Conservation (phyloP, 2,113 vertebrate species). For the Rhinoptilus africanus region DNA sequence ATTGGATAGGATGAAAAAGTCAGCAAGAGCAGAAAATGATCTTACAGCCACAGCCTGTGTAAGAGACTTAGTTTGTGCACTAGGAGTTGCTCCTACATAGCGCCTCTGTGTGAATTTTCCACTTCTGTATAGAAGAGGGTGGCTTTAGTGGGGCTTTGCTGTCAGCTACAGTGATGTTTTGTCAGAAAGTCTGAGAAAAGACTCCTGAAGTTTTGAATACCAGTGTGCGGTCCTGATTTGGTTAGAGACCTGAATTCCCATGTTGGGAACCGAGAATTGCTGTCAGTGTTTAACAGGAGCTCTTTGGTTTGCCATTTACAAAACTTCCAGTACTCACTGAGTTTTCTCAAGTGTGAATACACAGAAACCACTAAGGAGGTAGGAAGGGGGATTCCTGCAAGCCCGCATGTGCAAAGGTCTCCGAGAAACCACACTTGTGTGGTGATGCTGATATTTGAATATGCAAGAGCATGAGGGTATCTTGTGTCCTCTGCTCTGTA, state of each 20-base stretch:
- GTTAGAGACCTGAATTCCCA: background rate
- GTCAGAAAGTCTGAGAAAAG: background rate
- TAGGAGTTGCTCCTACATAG: background rate
- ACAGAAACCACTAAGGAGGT: background rate
- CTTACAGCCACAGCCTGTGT: background rate
- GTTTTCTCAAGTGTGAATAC: background rate
- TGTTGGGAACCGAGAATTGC: background rate
- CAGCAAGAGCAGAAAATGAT: background rate
- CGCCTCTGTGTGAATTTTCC: background rate
- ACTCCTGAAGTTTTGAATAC: background rate
- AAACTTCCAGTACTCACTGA: background rate
- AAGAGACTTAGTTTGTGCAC: background rate
- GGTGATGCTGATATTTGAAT: background rate
- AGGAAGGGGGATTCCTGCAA: background rate
- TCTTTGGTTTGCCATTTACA: background rate
- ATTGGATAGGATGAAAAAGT: background rate
- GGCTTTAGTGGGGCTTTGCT: background rate
- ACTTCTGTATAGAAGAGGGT: background rate
- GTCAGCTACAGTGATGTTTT: background rate
- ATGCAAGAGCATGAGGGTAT: background rate
- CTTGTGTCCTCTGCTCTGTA: background rate
- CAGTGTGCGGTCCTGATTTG: background rate
- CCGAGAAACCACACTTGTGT: background rate
- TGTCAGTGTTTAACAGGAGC: background rate
- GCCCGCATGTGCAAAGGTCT: too few species aligned